Conservation (phyloP, 1,140 invertebrate species). For the Homalodisca vitripennis region DNA sequence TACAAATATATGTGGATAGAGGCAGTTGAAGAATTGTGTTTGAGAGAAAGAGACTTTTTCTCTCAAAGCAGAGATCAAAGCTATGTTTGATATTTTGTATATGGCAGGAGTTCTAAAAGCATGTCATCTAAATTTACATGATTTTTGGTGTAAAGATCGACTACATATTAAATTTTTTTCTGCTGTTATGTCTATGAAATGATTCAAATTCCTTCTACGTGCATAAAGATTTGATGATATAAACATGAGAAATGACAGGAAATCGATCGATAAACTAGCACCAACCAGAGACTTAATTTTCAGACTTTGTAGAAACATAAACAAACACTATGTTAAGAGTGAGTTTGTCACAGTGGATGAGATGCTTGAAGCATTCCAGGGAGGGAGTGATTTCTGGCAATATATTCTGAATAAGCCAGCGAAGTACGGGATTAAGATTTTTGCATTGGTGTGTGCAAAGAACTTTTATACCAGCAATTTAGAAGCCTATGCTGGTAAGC, state of each 20-base stretch:
- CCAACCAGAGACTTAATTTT: constrained; percentile 44
- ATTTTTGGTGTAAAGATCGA: constrained; percentile 43
- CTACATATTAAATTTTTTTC: constrained; percentile 38
- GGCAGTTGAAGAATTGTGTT: too few species aligned
- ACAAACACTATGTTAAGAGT: constrained; percentile 37
- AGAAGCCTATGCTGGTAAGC: constrained; percentile 43
- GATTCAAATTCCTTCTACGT: constrained; percentile 40
- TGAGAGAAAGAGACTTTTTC: too few species aligned
- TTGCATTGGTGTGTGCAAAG: constrained; percentile 39
- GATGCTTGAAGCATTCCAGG: constrained; percentile 44
- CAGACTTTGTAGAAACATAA: constrained; percentile 41
- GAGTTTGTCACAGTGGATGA: constrained; percentile 41
- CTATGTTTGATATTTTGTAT: too few species aligned
- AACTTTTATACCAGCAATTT: constrained; percentile 43
- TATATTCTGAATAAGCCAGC: constrained; percentile 47
- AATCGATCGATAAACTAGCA: constrained; percentile 43
- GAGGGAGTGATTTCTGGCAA: constrained; percentile 45
- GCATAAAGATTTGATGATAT: constrained; percentile 43
- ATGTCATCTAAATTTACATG: too few species aligned
- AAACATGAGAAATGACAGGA: constrained; percentile 39
- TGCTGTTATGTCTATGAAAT: constrained; percentile 37
- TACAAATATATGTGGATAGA: too few species aligned
- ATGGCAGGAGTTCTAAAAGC: too few species aligned
- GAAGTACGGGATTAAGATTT: constrained; percentile 50
- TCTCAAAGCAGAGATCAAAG: too few species aligned